Evolutionary conservation across 2,797 vertebrate genomes (phyloP), one percentile per base, ranked within the genome.

Genomic region (Gymnocypris eckloni): DNA sequence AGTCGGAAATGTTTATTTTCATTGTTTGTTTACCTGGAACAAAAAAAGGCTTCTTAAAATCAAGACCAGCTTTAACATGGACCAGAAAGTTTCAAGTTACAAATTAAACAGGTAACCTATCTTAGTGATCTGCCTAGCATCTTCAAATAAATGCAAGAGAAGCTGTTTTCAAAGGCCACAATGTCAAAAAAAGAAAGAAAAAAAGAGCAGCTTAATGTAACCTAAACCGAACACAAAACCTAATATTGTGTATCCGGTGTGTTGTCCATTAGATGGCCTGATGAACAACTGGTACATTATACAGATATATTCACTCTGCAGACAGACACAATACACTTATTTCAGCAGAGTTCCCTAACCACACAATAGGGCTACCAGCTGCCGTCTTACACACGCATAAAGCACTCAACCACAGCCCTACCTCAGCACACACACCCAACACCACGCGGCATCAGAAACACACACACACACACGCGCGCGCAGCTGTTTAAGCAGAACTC

Each of bases 321-420:
- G 66, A 85, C 61, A 85, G 39, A 78, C 80, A 90, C 86, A 86
- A 86, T 87, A 59, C 69, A 86, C 72, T 67, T 56, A 61, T 59
- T 72, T 9, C 69, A 39, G 33, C 73, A 64, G 75, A 85, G 85
- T 56, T 71, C 84, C 61, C 75, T 52, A 87, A 77, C 45, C 76
- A 81, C 83, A 86, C 48, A 86, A 89, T 76, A 84, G 56, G 79
- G 59, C 48, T 50, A 45, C 66, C 89, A 90, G 89, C 89, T 88
- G 89, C 83, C 72, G 18, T 79, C 59, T 67, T 75, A 79, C 77
- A 87, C 80, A 81, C 78, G n/a, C 82, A 56, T 70, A 82, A 85
- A 85, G 67, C 67, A 52, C 59, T 61, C 70, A 82, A 61, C 16
- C 66, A 79, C 66, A 84, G 48, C 56, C 73, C 67, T 75, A 52